These are phyloP conservation scores for Tinea trinotella DNA, from an alignment of 2,888 invertebrate genomes.

Conservation along the genomic window DNA sequence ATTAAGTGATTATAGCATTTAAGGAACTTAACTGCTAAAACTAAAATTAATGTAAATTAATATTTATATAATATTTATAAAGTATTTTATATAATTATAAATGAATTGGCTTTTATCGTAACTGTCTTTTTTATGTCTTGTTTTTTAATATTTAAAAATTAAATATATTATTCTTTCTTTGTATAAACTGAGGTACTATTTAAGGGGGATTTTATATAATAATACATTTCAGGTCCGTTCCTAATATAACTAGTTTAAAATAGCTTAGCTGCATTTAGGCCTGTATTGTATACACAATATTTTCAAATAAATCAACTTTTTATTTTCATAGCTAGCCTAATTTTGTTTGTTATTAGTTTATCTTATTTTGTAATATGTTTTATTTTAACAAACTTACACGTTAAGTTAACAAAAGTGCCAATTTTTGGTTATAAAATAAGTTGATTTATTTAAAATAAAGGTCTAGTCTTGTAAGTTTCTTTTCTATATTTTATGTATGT, in stretches of 20 bases:
- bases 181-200: not conserved
- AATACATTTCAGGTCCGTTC: slow-evolving; percentile 2
- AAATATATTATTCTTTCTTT: not conserved
- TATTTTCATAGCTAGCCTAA: too few species aligned
- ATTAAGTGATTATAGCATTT: slow-evolving; percentile 63
- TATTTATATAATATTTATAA: slow-evolving; percentile 67
- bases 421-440: not conserved
- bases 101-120: slow-evolving; percentile 10
- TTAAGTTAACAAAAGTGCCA: too few species aligned
- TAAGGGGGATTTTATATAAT: not conserved
- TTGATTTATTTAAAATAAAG: slow-evolving; percentile 11
- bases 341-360: too few species aligned
- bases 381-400: too few species aligned
- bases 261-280: not conserved
- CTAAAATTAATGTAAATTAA: slow-evolving; percentile 65
- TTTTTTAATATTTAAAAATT: slow-evolving; percentile 3
- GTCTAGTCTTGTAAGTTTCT: slow-evolving; percentile 21
- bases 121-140: not conserved
- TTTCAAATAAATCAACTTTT: not conserved
- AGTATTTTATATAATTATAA: slow-evolving; percentile 40
- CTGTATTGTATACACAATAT: not conserved
- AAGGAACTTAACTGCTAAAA: slow-evolving; percentile 60
- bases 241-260: not conserved
- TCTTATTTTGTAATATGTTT: too few species aligned
- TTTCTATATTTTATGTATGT: slow-evolving; percentile 3